Evolutionary conservation across 2,113 vertebrate species (phyloP), one percentile per base, ranked within the genome.

Genomic region (Seriola aureovittata): DNA sequence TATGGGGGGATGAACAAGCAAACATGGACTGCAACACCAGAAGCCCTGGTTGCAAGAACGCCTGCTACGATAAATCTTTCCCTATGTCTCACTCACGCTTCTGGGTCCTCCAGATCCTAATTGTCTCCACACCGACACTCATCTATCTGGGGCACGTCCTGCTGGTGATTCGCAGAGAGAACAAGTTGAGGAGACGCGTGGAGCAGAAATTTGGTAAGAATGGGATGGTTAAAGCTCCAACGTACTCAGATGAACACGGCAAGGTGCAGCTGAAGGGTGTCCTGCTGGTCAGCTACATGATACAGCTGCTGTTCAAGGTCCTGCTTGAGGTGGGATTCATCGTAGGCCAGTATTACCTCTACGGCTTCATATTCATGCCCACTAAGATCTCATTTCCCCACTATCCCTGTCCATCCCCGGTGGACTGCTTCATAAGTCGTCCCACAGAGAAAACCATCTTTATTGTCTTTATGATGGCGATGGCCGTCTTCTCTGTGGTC

Each of bases 311-410:
- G 75, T 95, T 96, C 75, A 99, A 97, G 90, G 96, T 97, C 1
- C 65, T 99, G 10, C 95, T 99, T 0, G 97, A 99, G 78, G 93
- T 96, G 73, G 96, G 94, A 44, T 99, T 98, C 91, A 96, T 98
- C 12, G 95, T 96, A 1, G 97, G 96, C n/a, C 98, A 96, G 84
- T 96, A 95, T 85, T 94, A 80, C 75, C 74, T 96, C 5, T 96
- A 95, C 0, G 97, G 97, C 9, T 96, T 97, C 88, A 95, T 96
- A 67, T 70, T 88, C 0, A 93, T 99, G 91, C 91, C 96, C 3
- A 90, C 84, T 0, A 84, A 96, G 64, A 94, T 98, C 0, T 73
- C 94, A 3, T 98, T 95, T 76, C 48, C 86, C 0, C 25, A 93
- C 3, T 88, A 93, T 0, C 97, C 97, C 3, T 98, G 97, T 17